Evolutionary conservation across 2,113 vertebrate genomes (phyloP).

Genomic region (Progne subis): DNA sequence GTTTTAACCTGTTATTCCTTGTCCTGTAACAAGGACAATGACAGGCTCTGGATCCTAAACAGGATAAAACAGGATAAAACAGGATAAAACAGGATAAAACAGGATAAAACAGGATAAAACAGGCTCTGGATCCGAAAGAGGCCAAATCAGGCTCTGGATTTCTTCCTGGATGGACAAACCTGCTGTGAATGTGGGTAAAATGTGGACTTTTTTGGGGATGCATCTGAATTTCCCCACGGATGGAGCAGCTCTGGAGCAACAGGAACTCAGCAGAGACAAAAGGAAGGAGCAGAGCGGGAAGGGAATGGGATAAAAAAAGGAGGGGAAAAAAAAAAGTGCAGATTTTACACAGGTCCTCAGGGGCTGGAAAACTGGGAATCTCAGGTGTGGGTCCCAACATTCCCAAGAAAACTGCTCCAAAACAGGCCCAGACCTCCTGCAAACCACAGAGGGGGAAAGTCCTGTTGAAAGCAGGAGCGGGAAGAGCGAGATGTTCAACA

Average conservation of each 20-base stretch:
- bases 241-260: too few species aligned
- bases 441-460: background rate
- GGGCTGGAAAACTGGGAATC: background rate
- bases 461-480: background rate
- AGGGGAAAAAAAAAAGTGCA: background rate
- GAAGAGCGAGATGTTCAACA: background rate
- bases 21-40: too few species aligned
- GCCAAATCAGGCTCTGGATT: background rate
- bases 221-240: background rate
- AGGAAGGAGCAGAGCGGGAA: background rate
- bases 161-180: background rate
- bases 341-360: background rate
- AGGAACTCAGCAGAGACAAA: background rate
- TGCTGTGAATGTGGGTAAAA: background rate
- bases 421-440: background rate
- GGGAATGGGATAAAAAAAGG: background rate
- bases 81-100: too few species aligned
- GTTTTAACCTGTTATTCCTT: too few species aligned
- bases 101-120: background rate
- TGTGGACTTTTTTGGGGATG: background rate
- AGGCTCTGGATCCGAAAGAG: too few species aligned
- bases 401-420: background rate
- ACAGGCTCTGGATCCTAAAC: too few species aligned
- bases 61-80: too few species aligned
- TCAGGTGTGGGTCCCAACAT: too few species aligned